phyloP scores from a whole-genome alignment of 2,888 invertebrate species.

The Polydrusus pterygomalis region DNA sequence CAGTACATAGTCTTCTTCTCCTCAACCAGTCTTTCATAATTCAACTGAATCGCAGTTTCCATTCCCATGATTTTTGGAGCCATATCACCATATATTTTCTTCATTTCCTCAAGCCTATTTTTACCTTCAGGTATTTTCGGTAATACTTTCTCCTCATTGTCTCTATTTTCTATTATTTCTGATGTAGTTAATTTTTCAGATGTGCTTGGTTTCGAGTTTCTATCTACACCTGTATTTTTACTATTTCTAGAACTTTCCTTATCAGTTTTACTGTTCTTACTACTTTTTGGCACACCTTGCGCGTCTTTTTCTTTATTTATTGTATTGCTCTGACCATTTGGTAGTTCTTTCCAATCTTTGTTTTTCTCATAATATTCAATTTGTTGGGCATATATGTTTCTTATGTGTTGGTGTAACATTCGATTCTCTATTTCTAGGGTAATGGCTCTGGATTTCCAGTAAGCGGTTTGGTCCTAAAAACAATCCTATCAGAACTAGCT shows the following conservation, averaged over 20 bases:
- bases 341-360: conserved; percentile 31
- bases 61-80: conserved; percentile 82
- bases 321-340: neutral
- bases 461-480: conserved; percentile 74
- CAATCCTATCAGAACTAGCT: neutral
- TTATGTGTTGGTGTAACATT: conserved; percentile 74
- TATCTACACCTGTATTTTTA: conserved; percentile 30
- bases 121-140: conserved; percentile 65
- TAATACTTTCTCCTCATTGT: conserved; percentile 65
- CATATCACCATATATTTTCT: conserved; percentile 78
- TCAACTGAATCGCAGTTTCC: conserved; percentile 82
- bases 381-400: conserved; percentile 66
- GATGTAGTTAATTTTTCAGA: conserved; percentile 37
- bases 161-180: conserved; percentile 56
- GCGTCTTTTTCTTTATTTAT: neutral
- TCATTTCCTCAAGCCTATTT: conserved; percentile 69
- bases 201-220: conserved; percentile 32
- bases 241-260: conserved; percentile 43
- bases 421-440: conserved; percentile 77
- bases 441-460: conserved; percentile 77
- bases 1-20: conserved; percentile 76
- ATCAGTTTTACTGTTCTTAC: conserved; percentile 24
- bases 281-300: neutral
- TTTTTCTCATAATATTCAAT: conserved; percentile 59
- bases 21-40: conserved; percentile 78